Base-by-base conservation (phyloP, 2,113 vertebrate species). In the Nannobrachium achirus region DNA sequence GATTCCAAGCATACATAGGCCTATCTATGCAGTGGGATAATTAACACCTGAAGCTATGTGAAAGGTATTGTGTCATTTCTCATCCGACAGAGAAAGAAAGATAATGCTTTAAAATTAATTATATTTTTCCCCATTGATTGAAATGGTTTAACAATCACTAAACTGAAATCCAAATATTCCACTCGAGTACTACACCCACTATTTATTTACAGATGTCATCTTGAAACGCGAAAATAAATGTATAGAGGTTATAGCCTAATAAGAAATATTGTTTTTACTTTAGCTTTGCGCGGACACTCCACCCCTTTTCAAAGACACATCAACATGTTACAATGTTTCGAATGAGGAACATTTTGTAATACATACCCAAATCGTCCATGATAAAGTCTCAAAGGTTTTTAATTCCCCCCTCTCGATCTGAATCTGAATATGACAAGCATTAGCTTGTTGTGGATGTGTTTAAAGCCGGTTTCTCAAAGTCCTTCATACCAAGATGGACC, bases 281-380 rank as follows among this genome's bases (percentile, higher is more conserved):
- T 86, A 86, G 84, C 84, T 82, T 72, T 79, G 73, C 64, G 77
- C 57, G 71, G 73, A 58, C 69, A 57, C 63, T 76, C 76, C 82
- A 70, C 73, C 79, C 84, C 77, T 78, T 68, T 74, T 71, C 61
- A 69, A 44, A 80, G 74, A 86, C 80, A 83, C 48, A 64, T 13
- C 40, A 63, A 67, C 83, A 70, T 79, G 56, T 61, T 66, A 10
- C 46, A 68, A 18, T 16, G 60, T 38, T 69, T 55, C 11, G 53
- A 39, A 69, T 56, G 49, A 58, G 66, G 41, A 66, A 39, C 38
- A 65, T 55, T 7, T 6, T n/a, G 2, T 14, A 15, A 44, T 39
- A 88, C 92, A 83, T 67, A 93, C 92, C 92, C 80, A 93, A 46
- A 80, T 93, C 91, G 56, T 93, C 92, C 92, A 93, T 92, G 71